phyloP scores from a whole-genome alignment of 2,113 vertebrate species.

The Syngnathus scovelli region DNA sequence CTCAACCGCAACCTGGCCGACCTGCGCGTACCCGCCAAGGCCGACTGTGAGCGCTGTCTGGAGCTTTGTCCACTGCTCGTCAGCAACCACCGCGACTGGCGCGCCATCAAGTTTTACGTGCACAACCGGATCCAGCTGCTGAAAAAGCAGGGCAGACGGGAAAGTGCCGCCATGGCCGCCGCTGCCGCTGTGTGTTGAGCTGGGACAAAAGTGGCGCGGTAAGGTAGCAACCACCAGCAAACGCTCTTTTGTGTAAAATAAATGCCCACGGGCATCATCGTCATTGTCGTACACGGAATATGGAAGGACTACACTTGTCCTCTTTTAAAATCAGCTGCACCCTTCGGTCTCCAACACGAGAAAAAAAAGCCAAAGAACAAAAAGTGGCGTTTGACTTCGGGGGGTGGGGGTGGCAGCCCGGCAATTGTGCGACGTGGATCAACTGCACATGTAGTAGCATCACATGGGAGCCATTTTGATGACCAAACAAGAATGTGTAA shows the following conservation, averaged over 20 bases:
- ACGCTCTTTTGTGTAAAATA: background rate
- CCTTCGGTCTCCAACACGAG: background rate
- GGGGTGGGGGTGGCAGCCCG: background rate
- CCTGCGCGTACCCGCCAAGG: constrained; percentile 72
- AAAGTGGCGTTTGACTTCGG: background rate
- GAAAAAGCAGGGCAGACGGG: constrained; percentile 69
- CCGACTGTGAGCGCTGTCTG: constrained; percentile 74
- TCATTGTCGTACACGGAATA: background rate
- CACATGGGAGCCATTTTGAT: constrained; percentile 18
- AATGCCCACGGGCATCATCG: background rate
- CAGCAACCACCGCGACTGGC: constrained; percentile 75
- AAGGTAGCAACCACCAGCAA: constrained; percentile 48
- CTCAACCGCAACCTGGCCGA: constrained; percentile 72
- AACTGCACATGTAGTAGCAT: constrained; percentile 1
- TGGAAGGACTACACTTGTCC: background rate
- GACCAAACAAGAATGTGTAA: constrained; percentile 58
- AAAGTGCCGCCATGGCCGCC: constrained; percentile 27
- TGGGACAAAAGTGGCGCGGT: background rate
- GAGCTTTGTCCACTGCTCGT: constrained; percentile 74
- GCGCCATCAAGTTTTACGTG: constrained; percentile 76
- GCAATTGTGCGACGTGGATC: background rate
- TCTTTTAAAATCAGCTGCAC: background rate
- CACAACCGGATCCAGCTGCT: constrained; percentile 78
- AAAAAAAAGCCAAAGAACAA: background rate
- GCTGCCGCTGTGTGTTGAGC: constrained; percentile 49